phyloP scores from a whole-genome alignment of 2,797 vertebrate species.

The Hafferia zeledoni region DNA sequence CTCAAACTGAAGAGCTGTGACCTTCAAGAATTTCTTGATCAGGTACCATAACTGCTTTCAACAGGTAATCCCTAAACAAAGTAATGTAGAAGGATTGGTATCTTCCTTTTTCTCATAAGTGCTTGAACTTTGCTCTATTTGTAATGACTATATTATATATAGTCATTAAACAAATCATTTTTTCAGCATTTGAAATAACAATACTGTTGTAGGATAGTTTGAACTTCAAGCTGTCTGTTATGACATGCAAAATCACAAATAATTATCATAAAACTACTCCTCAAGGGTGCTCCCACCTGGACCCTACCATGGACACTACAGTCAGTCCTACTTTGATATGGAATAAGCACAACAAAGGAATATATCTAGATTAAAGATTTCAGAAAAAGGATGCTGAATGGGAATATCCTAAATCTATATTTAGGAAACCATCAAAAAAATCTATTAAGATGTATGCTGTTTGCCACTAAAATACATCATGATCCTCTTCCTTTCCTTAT shows the following conservation, averaged over 20 bases:
- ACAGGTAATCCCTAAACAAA: neutral
- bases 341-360: neutral
- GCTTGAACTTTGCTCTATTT: neutral
- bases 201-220: neutral
- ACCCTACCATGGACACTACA: neutral
- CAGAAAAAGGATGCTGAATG: neutral
- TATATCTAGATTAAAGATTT: neutral
- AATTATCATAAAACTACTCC: neutral
- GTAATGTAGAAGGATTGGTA: neutral
- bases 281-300: neutral
- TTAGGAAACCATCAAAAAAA: neutral
- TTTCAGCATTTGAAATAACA: neutral
- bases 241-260: neutral
- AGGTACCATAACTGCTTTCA: slow-evolving; percentile 75
- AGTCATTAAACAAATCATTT: neutral
- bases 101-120: neutral
- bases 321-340: neutral
- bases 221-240: neutral
- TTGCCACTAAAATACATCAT: neutral
- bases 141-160: neutral
- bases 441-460: neutral
- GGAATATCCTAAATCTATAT: neutral
- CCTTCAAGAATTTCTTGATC: slow-evolving; percentile 84
- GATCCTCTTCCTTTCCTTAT: neutral
- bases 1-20: slow-evolving; percentile 78